A percentile compares a stretch with the other conserved stretches of the same genome.
phyloP scores from a whole-genome alignment of 2,797 vertebrate species.

The Petrocephalus sullivani region DNA sequence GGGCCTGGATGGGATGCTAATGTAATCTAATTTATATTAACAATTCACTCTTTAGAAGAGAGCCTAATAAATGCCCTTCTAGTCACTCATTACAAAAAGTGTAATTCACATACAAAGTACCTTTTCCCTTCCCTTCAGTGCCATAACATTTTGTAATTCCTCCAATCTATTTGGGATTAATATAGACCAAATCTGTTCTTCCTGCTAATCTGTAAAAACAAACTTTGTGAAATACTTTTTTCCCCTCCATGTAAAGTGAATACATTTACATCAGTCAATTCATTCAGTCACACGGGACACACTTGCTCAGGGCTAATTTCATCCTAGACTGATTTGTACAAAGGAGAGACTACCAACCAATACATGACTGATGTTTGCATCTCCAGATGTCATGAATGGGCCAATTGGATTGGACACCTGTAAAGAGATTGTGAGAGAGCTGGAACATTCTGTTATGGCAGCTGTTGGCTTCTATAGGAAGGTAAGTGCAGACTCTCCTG shows the following conservation, averaged over 20 bases:
- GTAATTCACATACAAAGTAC: neutral
- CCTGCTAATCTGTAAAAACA: neutral
- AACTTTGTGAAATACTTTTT: neutral
- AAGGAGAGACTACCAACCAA: neutral
- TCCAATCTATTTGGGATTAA: neutral
- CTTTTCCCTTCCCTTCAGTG: neutral
- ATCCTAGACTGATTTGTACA: neutral
- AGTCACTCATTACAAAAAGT: too few species aligned
- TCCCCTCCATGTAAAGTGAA: neutral
- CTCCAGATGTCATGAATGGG: neutral
- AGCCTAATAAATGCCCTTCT: too few species aligned
- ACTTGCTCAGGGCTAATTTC: neutral
- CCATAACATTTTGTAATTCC: neutral
- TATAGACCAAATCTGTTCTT: neutral
- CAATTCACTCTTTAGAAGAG: too few species aligned
- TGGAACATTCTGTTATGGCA: neutral
- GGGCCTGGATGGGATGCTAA: neutral
- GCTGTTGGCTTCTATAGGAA: neutral
- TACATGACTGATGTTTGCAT: neutral
- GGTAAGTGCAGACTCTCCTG: neutral
- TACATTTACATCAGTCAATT: neutral
- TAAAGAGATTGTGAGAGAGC: neutral
- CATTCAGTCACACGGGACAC: neutral
- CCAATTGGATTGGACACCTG: neutral
- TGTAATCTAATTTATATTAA: neutral